Evolutionary conservation across 2,113 vertebrate species (phyloP).

Genomic region (Nesoenas mayeri): DNA sequence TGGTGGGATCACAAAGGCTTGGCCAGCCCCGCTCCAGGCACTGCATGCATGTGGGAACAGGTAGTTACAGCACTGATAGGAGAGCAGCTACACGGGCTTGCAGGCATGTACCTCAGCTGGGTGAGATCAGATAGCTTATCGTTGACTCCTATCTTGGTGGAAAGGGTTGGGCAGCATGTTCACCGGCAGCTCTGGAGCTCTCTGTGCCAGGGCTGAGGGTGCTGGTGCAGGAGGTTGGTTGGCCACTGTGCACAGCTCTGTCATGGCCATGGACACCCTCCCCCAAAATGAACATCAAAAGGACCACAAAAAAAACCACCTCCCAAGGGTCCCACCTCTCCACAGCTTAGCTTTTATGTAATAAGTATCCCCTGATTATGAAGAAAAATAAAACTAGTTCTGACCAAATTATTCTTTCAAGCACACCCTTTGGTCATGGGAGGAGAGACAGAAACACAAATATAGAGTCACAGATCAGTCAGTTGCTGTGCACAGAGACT

Average conservation of each 20-base stretch:
- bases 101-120: neutral
- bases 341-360: neutral
- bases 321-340: neutral
- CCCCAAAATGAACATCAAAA: neutral
- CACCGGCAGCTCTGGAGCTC: neutral
- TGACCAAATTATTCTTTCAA: neutral
- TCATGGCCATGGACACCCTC: neutral
- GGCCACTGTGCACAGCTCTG: neutral
- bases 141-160: neutral
- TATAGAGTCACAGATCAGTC: neutral
- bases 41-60: neutral
- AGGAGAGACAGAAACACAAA: neutral
- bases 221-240: neutral
- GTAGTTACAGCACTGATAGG: neutral
- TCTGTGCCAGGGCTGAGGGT: neutral
- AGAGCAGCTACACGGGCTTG: neutral
- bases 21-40: neutral
- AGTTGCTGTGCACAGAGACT: conserved; percentile 5
- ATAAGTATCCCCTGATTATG: neutral
- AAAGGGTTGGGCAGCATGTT: neutral
- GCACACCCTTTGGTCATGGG: neutral
- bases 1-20: neutral
- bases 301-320: neutral
- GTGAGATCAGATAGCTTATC: neutral
- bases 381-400: neutral